Evolutionary conservation across 1,140 invertebrate species (phyloP), one percentile per base, ranked within the genome.

Genomic region (Pogonomyrmex barbatus): DNA sequence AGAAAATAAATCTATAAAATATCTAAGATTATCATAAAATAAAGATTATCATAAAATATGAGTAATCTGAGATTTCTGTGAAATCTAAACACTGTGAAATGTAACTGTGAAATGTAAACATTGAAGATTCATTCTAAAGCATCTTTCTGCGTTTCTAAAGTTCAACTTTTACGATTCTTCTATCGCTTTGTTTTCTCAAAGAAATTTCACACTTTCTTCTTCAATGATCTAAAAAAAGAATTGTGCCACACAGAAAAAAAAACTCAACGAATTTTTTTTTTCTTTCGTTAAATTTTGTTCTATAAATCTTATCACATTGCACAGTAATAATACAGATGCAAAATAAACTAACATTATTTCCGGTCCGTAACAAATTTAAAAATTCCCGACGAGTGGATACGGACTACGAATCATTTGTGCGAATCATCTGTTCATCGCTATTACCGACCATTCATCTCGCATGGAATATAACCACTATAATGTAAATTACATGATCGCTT

Each of bases 401-500:
- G 33, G 39, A 60, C 45, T 24, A 42, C 30, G 17, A 58, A 39
- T 65, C 65, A 47, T 63, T 77, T 17, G 9, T 30, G 14, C 39
- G 14, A 63, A 47, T 77, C 17, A 50, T 78, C 33, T 36, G 36
- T 36, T 71, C 42, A 71, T 50, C 39, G 30, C 8, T 42, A 6
- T 36, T 14, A 50, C 39, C 65, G 36, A 9, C 24, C 39, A 58
- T 56, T 82, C 67, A 73, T 71, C 36, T 56, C 52, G 24, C 3
- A 24, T 8, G n/a, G 17, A n/a, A 24, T n/a, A n/a, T 70, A 70
- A 79, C 76, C 33, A 52, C 12, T 4, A 24, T 42, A 73, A 73
- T 60, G 54, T 17, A 58, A 71, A 58, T 47, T 60, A 71, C 67
- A 42, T 47, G 17, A 50, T 71, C 39, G 9, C 39, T 14, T 60